These are phyloP conservation scores for Phaedon cochleariae DNA, from an alignment of 2,888 invertebrate genomes.

Conservation along the genomic window DNA sequence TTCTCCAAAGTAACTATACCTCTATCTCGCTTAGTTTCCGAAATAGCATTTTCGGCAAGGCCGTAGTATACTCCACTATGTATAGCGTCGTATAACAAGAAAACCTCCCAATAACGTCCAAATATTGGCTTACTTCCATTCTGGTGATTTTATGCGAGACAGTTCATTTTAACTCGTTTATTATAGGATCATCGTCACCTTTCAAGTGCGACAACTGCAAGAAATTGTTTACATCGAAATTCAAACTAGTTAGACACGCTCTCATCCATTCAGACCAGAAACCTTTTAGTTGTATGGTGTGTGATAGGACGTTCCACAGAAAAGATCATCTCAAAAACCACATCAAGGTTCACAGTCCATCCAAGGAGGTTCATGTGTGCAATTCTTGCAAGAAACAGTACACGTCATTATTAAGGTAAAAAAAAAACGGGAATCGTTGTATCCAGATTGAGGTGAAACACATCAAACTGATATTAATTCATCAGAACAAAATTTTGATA, in stretches of 20 bases:
- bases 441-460: too few species aligned
- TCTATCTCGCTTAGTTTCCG: too few species aligned
- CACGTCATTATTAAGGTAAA: conserved; percentile 71
- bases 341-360: conserved; percentile 75
- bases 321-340: conserved; percentile 84
- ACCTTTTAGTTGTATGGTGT: conserved; percentile 75
- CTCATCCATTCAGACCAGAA: conserved; percentile 77
- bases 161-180: neutral
- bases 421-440: neutral
- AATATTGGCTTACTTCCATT: too few species aligned
- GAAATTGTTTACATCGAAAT: conserved; percentile 79
- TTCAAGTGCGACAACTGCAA: conserved; percentile 76
- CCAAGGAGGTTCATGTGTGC: conserved; percentile 72
- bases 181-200: conserved; percentile 61
- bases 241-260: conserved; percentile 78
- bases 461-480: too few species aligned
- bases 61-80: too few species aligned
- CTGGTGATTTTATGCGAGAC: too few species aligned
- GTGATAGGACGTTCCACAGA: conserved; percentile 77
- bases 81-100: too few species aligned
- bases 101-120: too few species aligned
- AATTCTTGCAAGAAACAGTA: conserved; percentile 73
- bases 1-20: too few species aligned
- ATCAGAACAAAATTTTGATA: too few species aligned
- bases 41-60: too few species aligned